A percentile compares a stretch with the other conserved stretches of the same genome.
Conservation (phyloP, 2,888 invertebrate species). For the Caenorhabditis imperialis region DNA sequence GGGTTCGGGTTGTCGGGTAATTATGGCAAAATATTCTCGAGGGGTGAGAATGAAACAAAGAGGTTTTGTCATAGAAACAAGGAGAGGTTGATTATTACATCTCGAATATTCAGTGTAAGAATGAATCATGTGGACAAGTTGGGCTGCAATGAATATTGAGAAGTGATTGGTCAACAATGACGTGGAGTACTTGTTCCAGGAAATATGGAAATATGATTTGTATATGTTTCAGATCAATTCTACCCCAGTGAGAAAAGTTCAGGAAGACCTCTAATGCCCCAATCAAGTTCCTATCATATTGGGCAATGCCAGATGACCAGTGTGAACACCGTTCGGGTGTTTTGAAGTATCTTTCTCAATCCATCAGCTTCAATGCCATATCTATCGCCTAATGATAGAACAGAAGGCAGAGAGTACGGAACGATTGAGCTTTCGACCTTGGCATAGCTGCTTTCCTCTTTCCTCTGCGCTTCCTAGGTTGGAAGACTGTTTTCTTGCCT, state of each 20-base stretch:
- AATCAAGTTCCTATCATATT: too few relatives aligned
- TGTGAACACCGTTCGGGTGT: too few relatives aligned
- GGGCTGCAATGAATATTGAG: slow-evolving; percentile 15
- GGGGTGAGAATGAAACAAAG: slow-evolving; percentile 40
- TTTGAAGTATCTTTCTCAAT: slow-evolving; percentile 4
- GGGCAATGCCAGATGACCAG: too few relatives aligned
- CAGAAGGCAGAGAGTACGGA: slow-evolving; percentile 43
- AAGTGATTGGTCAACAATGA: not conserved
- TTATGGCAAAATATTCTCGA: slow-evolving; percentile 39
- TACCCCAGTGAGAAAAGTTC: too few relatives aligned
- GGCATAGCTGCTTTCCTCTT: slow-evolving; percentile 49
- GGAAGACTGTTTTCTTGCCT: slow-evolving; percentile 26
- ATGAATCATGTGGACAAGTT: slow-evolving; percentile 22
- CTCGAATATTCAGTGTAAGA: slow-evolving; percentile 38
- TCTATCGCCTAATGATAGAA: slow-evolving; percentile 14
- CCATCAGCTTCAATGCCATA: slow-evolving; percentile 38
- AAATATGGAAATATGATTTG: too few relatives aligned
- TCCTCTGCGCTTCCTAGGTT: slow-evolving; percentile 45
- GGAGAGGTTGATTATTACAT: slow-evolving; percentile 44
- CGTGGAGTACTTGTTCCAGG: too few relatives aligned
- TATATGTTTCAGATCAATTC: too few relatives aligned
- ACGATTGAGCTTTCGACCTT: slow-evolving; percentile 55
- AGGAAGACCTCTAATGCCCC: too few relatives aligned
- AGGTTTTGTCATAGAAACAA: slow-evolving; percentile 27
- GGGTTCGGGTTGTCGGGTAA: slow-evolving; percentile 40